Percentiles rank a stretch among this genome's conserved stretches.
These are phyloP conservation scores for Varanus komodoensis DNA, from an alignment of 2,113 vertebrate species.

Conservation along the genomic window DNA sequence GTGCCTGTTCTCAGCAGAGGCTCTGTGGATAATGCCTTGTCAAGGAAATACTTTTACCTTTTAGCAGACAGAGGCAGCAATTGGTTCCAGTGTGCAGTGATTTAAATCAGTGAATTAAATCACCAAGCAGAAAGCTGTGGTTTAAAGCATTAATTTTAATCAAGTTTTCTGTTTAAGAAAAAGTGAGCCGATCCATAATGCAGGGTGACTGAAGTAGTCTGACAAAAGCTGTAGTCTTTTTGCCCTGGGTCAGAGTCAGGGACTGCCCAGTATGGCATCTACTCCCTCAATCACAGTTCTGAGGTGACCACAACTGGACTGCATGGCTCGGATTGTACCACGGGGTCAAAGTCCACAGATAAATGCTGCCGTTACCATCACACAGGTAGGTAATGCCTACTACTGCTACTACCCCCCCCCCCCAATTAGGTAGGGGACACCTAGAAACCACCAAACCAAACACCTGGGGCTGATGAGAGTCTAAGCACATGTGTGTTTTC, in stretches of 20 bases:
- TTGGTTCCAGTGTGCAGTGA: conserved; percentile 10
- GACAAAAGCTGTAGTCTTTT: neutral
- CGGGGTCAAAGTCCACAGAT: neutral
- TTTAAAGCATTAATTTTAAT: conserved; percentile 27
- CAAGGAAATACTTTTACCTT: conserved; percentile 25
- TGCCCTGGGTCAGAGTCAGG: neutral
- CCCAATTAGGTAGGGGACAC: neutral
- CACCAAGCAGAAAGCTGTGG: conserved; percentile 9
- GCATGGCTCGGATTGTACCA: neutral
- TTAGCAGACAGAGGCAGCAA: conserved; percentile 2
- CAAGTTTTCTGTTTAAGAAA: conserved; percentile 25
- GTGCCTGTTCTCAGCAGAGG: neutral
- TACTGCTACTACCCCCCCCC: no score
- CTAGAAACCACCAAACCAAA: neutral
- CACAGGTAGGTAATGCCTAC: neutral
- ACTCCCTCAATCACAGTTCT: neutral
- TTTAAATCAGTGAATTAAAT: conserved; percentile 18
- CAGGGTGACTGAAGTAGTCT: conserved; percentile 2
- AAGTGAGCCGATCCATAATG: neutral
- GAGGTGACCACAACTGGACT: neutral
- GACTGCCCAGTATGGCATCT: neutral
- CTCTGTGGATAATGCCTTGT: conserved; percentile 13
- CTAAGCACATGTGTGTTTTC: neutral
- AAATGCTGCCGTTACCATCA: neutral
- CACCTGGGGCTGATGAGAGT: neutral